phyloP scores from a whole-genome alignment of 2,113 vertebrate species.

The Carassius carassius region DNA sequence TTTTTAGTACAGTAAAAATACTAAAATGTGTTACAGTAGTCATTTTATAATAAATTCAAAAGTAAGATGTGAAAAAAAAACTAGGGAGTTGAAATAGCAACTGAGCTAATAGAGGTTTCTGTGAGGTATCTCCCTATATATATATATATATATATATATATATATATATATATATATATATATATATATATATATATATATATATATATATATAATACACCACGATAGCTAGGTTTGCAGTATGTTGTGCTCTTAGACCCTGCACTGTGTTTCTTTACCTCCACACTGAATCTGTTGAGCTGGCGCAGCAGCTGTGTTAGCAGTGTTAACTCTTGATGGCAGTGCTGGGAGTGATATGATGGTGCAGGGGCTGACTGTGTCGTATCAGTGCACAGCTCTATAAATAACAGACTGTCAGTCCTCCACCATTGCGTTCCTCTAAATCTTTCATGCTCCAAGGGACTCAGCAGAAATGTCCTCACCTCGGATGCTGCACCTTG shows the following conservation, averaged over 20 bases:
- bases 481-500: slow-evolving; percentile 26
- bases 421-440: slow-evolving; percentile 23
- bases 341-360: neutral
- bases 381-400: slow-evolving; percentile 22
- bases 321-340: slow-evolving; percentile 24
- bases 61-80: too few species aligned
- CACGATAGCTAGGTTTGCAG: neutral
- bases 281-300: neutral
- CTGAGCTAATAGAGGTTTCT: too few species aligned
- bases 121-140: too few species aligned
- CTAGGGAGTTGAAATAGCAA: too few species aligned
- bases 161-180: too few species aligned
- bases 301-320: neutral
- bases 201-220: too few species aligned
- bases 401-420: slow-evolving; percentile 49
- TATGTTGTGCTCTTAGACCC: neutral
- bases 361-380: neutral
- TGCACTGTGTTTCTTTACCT: neutral
- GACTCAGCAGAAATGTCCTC: slow-evolving; percentile 39
- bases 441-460: slow-evolving; percentile 41
- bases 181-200: too few species aligned
- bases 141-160: too few species aligned
- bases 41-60: too few species aligned
- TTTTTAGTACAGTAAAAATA: too few species aligned
- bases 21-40: too few species aligned